phyloP scores from a whole-genome alignment of 2,113 vertebrate genomes.

The Neolamprologus sp. region DNA sequence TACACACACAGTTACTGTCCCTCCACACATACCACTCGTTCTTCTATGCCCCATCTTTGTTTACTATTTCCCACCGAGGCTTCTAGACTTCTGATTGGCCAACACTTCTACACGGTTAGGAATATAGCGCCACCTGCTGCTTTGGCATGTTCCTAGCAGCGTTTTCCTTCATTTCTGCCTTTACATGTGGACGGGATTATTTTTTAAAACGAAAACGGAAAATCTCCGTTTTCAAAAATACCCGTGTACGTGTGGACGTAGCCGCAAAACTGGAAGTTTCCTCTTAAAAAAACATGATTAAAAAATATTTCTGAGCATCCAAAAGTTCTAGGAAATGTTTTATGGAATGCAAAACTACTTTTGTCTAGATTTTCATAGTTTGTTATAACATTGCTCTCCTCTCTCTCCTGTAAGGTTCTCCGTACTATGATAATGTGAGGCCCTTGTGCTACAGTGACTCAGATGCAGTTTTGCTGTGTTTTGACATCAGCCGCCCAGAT shows the following conservation, averaged over 20 bases:
- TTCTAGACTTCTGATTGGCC: no score
- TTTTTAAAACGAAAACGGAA: no score
- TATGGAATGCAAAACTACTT: background rate
- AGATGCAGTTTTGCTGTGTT: constrained; percentile 89
- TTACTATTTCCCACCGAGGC: fast-evolving
- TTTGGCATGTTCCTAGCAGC: no score
- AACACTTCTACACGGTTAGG: fast-evolving
- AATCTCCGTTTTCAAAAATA: no score
- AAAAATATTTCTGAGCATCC: background rate
- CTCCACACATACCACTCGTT: fast-evolving
- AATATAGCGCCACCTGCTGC: no score
- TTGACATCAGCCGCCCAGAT: constrained; percentile 92
- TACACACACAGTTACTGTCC: no score
- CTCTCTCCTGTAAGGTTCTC: constrained; percentile 75
- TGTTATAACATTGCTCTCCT: background rate
- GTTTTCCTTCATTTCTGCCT: no score
- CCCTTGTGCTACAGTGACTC: constrained; percentile 97
- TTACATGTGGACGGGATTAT: no score
- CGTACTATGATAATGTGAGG: constrained; percentile 94
- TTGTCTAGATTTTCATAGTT: background rate
- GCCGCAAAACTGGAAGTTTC: background rate
- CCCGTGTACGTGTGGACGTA: fast-evolving
- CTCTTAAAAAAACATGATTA: background rate
- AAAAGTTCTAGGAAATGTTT: background rate
- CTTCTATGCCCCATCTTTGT: fast-evolving